A percentile compares a stretch with the other conserved stretches of the same genome.
These are phyloP conservation scores for Typhlomys cinereus DNA, from an alignment of 2,113 vertebrate species.

Conservation along the genomic window DNA sequence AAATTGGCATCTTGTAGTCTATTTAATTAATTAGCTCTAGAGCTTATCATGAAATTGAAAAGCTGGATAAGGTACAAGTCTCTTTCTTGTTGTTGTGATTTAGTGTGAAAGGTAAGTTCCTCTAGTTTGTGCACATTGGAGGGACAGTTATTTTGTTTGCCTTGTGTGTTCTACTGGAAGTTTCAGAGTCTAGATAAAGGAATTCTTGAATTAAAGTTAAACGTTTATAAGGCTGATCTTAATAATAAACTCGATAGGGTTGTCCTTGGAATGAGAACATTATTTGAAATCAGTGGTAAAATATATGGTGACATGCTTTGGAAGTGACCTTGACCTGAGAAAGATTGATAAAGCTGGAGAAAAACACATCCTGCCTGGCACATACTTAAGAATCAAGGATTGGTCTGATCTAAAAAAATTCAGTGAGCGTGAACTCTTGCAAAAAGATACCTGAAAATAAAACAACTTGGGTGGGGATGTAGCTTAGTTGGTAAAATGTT, in stretches of 20 bases:
- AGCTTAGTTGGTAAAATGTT: neutral
- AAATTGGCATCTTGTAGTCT: slow-evolving; percentile 72
- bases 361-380: neutral
- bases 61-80: slow-evolving; percentile 60
- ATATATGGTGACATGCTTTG: neutral
- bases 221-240: slow-evolving; percentile 21
- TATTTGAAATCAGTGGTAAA: slow-evolving; percentile 54
- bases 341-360: neutral
- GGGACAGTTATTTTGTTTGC: slow-evolving; percentile 61
- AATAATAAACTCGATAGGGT: too few species aligned
- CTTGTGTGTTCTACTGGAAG: slow-evolving; percentile 41
- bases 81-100: slow-evolving; percentile 64
- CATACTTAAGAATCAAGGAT: neutral
- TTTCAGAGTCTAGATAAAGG: slow-evolving; percentile 56
- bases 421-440: neutral
- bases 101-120: slow-evolving; percentile 52
- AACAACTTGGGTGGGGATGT: neutral
- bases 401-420: neutral
- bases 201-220: slow-evolving; percentile 66
- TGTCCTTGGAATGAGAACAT: neutral
- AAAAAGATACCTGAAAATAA: slow-evolving; percentile 5
- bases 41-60: slow-evolving; percentile 79
- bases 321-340: neutral
- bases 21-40: slow-evolving; percentile 79
- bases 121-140: slow-evolving; percentile 43